phyloP scores from a whole-genome alignment of 1,140 invertebrate species.

The Planococcus citri region DNA sequence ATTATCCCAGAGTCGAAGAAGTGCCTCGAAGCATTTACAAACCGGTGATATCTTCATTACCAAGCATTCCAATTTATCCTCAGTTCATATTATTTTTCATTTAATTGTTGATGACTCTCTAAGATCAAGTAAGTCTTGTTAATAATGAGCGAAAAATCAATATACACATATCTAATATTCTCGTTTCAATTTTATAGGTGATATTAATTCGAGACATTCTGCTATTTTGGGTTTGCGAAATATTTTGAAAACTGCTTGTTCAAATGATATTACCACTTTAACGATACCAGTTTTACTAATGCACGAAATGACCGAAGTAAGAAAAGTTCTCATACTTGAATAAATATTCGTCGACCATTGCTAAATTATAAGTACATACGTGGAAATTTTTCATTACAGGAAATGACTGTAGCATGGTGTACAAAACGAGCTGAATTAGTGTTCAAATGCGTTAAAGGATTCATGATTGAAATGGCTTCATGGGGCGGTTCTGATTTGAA shows the following conservation, averaged over 20 bases:
- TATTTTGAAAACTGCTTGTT: slow-evolving; percentile 85
- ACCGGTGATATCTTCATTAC: slow-evolving; percentile 91
- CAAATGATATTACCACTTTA: slow-evolving; percentile 82
- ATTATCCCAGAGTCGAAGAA: slow-evolving; percentile 29
- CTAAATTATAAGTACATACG: no score
- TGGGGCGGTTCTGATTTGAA: slow-evolving; percentile 81
- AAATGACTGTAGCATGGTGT: slow-evolving; percentile 95
- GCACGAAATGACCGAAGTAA: slow-evolving; percentile 87
- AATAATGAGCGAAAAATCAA: neutral
- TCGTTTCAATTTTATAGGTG: slow-evolving; percentile 44
- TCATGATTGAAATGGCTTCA: slow-evolving; percentile 95
- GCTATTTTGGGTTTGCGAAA: slow-evolving; percentile 90
- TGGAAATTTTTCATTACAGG: slow-evolving; percentile 40
- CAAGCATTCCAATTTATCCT: slow-evolving; percentile 86
- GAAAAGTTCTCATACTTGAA: slow-evolving; percentile 23
- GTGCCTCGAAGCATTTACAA: slow-evolving; percentile 43
- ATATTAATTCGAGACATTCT: slow-evolving; percentile 90
- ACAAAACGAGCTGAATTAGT: slow-evolving; percentile 87
- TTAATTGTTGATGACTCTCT: slow-evolving; percentile 71
- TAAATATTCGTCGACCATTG: neutral
- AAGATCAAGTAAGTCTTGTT: slow-evolving; percentile 38
- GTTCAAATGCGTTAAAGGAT: slow-evolving; percentile 98
- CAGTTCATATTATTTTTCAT: slow-evolving; percentile 91
- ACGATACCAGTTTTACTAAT: slow-evolving; percentile 84
- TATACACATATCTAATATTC: neutral